Evolutionary conservation across 2,888 invertebrate genomes (phyloP), one percentile per base, ranked within the genome.

Genomic region (Rhagonycha fulva): DNA sequence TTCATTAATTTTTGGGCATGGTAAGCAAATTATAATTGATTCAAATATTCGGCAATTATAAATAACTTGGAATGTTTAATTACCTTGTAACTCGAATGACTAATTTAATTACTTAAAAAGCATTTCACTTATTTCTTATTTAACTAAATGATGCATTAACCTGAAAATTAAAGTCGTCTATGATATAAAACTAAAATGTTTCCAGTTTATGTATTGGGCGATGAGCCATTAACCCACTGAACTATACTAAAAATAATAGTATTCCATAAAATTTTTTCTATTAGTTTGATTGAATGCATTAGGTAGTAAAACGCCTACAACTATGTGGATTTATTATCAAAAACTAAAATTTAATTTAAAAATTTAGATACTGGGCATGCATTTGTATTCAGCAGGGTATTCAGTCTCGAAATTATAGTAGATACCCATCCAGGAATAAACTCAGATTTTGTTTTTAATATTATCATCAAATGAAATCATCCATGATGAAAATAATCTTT

Each of bases 221-320:
- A 47, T n/a, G 47, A n/a, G 47, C 63, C 19, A 66, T 66, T 66
- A 66, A 66, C 63, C 63, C 63, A 66, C 63, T 66, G 63, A 66
- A 66, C 63, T 66, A 66, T 66, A 24, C 63, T 23, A 19, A 66
- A 66, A 11, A 63, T 19, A 23, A 63, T 63, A 7, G 23, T 24
- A 63, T 63, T 24, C 19, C 4, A 63, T 47, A n/a, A 47, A 47
- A 47, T n/a, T 5, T n/a, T 47, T 47, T 1, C 19, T 19, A 19
- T 19, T n/a, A n/a, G 4, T n/a, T n/a, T 47, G 32, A 47, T 47
- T 47, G n/a, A 47, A n/a, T 7, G 12, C 4, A 47, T 7, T n/a
- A n/a, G 47, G 47, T 7, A 47, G n/a, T n/a, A 47, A 19, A 19
- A 1, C 2, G 19, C 19, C 19, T 19, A 19, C 19, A 19, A 19